Conservation (phyloP, 2,888 invertebrate genomes). For the Hedya salicella region DNA sequence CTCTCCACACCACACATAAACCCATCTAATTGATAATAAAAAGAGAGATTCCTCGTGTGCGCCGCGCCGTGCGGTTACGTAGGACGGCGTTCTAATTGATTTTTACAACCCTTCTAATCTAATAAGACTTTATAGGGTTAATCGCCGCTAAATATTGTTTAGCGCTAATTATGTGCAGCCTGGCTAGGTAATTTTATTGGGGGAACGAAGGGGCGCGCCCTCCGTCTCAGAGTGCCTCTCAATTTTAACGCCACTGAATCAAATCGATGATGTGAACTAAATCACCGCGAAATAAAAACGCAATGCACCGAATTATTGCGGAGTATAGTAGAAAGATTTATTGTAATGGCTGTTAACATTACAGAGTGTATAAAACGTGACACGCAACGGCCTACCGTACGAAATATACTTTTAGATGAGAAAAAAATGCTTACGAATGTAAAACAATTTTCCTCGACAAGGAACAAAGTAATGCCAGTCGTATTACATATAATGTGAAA, state of each 20-base stretch:
- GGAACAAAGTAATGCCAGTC: background rate
- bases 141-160: conserved; percentile 74
- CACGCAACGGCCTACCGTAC: conserved; percentile 30
- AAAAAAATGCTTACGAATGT: conserved; percentile 19
- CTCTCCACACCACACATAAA: conserved; percentile 82
- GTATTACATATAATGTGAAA: background rate
- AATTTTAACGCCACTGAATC: conserved; percentile 43
- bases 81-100: conserved; percentile 77
- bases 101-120: conserved; percentile 78
- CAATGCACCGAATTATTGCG: conserved; percentile 52
- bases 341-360: conserved; percentile 41
- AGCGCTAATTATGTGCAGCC: conserved; percentile 72
- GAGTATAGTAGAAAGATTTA: conserved; percentile 44
- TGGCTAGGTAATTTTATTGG: conserved; percentile 60
- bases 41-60: conserved; percentile 78
- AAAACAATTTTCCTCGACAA: conserved; percentile 5
- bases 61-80: conserved; percentile 81
- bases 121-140: conserved; percentile 72
- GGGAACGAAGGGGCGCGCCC: conserved; percentile 50
- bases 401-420: conserved; percentile 30
- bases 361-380: conserved; percentile 35
- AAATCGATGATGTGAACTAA: conserved; percentile 44
- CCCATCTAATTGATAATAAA: conserved; percentile 85
- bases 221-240: conserved; percentile 33
- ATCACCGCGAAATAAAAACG: conserved; percentile 52